A percentile compares a stretch with the other conserved stretches of the same genome.
phyloP scores from a whole-genome alignment of 2,888 invertebrate species.

The Prionchulus punctatus region DNA sequence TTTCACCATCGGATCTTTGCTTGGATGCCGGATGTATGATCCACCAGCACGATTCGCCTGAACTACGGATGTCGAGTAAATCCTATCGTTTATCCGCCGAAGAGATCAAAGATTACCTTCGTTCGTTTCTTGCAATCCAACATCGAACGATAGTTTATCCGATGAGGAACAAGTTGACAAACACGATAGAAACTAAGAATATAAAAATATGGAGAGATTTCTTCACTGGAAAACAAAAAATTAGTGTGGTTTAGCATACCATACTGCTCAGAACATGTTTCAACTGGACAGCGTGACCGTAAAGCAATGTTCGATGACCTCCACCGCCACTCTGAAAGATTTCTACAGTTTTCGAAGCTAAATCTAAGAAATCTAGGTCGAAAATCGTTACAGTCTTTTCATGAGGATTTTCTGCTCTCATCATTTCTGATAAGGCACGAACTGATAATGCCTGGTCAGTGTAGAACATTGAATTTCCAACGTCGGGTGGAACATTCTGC shows the following conservation, averaged over 20 bases:
- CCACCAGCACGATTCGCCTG: conserved; percentile 98
- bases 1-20: conserved; percentile 98
- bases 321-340: too few relatives aligned
- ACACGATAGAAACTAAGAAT: conserved; percentile 78
- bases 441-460: conserved; percentile 98
- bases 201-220: conserved; percentile 15
- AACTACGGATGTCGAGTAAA: too few relatives aligned
- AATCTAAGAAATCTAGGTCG: too few relatives aligned
- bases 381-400: too few relatives aligned
- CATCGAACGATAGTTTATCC: conserved; percentile 98
- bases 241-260: conserved; percentile 49
- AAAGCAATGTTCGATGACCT: conserved; percentile 89
- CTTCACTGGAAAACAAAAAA: conserved; percentile 3
- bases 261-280: conserved; percentile 96
- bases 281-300: conserved; percentile 94
- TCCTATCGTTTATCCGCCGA: too few relatives aligned
- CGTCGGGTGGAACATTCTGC: conserved; percentile 83
- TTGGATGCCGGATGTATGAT: conserved; percentile 99
- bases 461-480: conserved; percentile 95
- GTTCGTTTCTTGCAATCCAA: conserved; percentile 56
- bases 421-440: conserved; percentile 91
- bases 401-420: conserved; percentile 59
- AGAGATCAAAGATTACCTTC: conserved; percentile 23
- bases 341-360: too few relatives aligned
- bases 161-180: conserved; percentile 86